Evolutionary conservation across 2,888 invertebrate species (phyloP).

Genomic region (Steinernema scapterisci): DNA sequence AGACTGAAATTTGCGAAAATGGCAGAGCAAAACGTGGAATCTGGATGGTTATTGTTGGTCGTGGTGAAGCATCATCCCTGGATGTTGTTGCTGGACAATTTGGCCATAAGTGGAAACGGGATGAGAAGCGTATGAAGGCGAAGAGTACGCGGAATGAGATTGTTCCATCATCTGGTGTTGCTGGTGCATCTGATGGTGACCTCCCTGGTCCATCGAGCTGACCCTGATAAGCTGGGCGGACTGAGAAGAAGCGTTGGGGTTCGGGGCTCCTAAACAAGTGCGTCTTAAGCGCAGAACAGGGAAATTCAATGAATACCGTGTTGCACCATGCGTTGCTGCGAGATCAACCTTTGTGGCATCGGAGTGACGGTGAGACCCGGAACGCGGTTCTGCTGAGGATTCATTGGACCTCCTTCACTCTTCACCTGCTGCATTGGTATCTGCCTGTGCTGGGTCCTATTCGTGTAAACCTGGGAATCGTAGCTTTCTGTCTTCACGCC

Average conservation of each 20-base stretch:
- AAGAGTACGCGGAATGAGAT: not conserved
- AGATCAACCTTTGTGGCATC: not conserved
- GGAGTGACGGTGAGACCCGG: conserved; percentile 19
- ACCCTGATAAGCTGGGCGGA: conserved; percentile 11
- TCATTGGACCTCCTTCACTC: not conserved
- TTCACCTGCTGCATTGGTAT: not conserved
- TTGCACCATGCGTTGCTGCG: conserved; percentile 6
- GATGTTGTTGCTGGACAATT: not conserved
- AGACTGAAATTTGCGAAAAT: too few species aligned
- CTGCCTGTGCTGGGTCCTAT: not conserved
- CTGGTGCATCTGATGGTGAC: not conserved
- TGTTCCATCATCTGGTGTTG: not conserved
- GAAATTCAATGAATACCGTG: conserved; percentile 1
- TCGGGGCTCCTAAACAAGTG: not conserved
- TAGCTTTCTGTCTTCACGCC: not conserved
- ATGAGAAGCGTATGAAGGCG: not conserved
- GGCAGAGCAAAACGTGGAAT: too few species aligned
- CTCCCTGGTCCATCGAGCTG: conserved; percentile 9
- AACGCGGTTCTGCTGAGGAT: conserved; percentile 2
- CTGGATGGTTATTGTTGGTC: not conserved
- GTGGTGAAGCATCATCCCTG: conserved; percentile 7
- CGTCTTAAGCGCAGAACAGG: too few species aligned
- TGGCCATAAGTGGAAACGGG: conserved; percentile 3
- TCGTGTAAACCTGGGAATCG: not conserved
- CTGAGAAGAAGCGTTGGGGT: not conserved